phyloP scores from a whole-genome alignment of 2,113 vertebrate species.

The Fulmarus glacialis region DNA sequence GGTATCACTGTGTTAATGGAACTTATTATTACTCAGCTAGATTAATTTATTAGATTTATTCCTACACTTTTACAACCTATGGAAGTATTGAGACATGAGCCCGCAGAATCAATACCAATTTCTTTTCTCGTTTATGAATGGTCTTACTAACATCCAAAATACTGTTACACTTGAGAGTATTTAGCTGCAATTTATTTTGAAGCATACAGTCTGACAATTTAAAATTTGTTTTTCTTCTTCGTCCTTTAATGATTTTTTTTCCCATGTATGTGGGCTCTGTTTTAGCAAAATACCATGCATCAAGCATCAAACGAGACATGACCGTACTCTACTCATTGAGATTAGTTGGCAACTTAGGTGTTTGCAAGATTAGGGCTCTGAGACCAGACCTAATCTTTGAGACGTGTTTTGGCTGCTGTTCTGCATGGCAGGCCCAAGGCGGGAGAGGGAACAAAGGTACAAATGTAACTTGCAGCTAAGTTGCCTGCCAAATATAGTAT shows the following conservation, averaged over 20 bases:
- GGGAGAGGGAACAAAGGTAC: not conserved
- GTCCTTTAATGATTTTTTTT: not conserved
- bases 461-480: not conserved
- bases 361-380: not conserved
- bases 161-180: not conserved
- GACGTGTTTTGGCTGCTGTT: not conserved
- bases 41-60: slow-evolving; percentile 58
- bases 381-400: not conserved
- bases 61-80: not conserved
- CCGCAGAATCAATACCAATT: slow-evolving; percentile 51
- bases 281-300: not conserved
- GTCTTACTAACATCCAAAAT: not conserved
- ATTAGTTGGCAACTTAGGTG: not conserved
- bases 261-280: not conserved
- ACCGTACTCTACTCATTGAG: not conserved
- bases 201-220: not conserved
- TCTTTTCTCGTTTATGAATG: slow-evolving; percentile 31
- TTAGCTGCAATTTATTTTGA: not conserved
- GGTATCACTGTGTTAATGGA: slow-evolving; percentile 18
- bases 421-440: not conserved
- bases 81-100: slow-evolving; percentile 24
- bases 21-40: slow-evolving; percentile 24
- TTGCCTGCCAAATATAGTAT: not conserved
- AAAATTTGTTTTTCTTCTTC: not conserved
- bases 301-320: not conserved